Base-by-base conservation (phyloP, 2,797 vertebrate genomes). In the Thamnophis elegans region DNA sequence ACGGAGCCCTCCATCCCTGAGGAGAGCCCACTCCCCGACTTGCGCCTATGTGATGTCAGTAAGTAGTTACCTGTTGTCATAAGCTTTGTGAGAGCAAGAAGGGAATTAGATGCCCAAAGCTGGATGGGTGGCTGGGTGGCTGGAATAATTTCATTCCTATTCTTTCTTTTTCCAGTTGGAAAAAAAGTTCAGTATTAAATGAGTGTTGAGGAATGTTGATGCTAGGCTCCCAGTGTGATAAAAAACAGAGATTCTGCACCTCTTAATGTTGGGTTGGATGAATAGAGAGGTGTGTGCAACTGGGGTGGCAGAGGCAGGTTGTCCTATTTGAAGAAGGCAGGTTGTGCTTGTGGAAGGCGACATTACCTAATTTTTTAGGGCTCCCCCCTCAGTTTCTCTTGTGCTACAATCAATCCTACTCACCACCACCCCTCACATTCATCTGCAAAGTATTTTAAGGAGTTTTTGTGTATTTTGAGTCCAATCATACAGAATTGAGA, bases 21-120 rank as follows among this genome's bases (percentile, higher is more conserved):
- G 98, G 98, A 97, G 97, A 98, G 98, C 97, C 98, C 98, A 91
- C 93, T 89, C 93, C 95, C 96, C 7, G 95, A 95, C 94, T 42
- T 94, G 92, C 93, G 89, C 86, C 93, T 0, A 85, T 94, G 95
- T 73, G 95, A 97, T 94, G 95, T 91, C 94, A 96, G 97, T 97
- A 97, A 97, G 97, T 97, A 97, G 93, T 91, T 68, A 25, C 92
- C 8, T 1, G 26, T 58, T 26, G 59, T 22, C 91, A 16, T 87
- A 89, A 86, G 88, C 42, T 92, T 92, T 4, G 1, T 51, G 87
- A 93, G 90, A 89, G 68, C 86, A 36, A 88, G 65, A 89, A 60
- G 68, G 90, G 22, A 4, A 28, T 51, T 58, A 73, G 1, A 2
- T 59, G 68, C 65, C 91, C 7, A 68, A 47, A 91, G n/a, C 32